Base-by-base conservation (phyloP, 2,113 vertebrate genomes). In the Fulica atra region DNA sequence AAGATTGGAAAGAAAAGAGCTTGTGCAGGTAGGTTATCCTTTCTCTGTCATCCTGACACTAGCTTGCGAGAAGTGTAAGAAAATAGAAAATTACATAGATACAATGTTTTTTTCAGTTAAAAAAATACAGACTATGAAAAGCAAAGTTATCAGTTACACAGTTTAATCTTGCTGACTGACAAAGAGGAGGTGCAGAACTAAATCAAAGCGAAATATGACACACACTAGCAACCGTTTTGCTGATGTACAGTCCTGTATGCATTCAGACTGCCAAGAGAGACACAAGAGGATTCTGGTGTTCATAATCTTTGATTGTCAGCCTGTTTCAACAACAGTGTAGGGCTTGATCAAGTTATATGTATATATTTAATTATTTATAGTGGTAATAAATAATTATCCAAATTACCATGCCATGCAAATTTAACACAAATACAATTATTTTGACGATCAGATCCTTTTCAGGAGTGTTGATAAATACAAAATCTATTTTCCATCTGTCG, bases 111-210 rank as follows among this genome's bases (percentile, higher is more conserved):
- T 64, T 79, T 42, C 74, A 68, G 17, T 59, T 83, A 71, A 53
- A 80, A 84, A 28, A 42, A 4, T 20, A 24, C 70, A 65, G 24
- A 68, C 36, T 38, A 56, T 31, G 36, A 88, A 74, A 92, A 81
- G 38, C 48, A 64, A 57, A 72, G 51, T 59, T 82, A 44, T 71
- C 31, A 88, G 76, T 54, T 57, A 54, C 48, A 35, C 24, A 84
- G 82, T 51, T 53, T 36, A 71, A 89, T 65, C 59, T 72, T 71
- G 59, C 51, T 81, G 73, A 81, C 70, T 95, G 72, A 65, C 54
- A 87, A 92, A 83, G 73, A 64, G 87, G 71, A 92, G 81, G 42
- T 29, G 56, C 91, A 93, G 82, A 93, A 92, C 31, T 48, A 83
- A 96, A 94, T 88, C 26, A 46, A 38, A 82, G 63, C 68, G 77